These are phyloP conservation scores for Marmota monax DNA, from an alignment of 2,113 vertebrate species.

Conservation along the genomic window DNA sequence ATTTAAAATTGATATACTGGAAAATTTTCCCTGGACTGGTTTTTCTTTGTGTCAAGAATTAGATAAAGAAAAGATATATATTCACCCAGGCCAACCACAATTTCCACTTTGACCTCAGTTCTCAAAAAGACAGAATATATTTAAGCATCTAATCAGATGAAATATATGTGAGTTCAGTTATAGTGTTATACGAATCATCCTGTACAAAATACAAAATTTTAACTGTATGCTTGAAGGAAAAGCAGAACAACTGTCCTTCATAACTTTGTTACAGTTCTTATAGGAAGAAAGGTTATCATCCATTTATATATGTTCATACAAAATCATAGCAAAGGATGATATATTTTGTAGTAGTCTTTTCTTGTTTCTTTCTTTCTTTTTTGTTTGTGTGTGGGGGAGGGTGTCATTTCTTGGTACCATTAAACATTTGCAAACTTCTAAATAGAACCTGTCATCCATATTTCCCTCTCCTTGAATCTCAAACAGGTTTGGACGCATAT, in stretches of 20 bases:
- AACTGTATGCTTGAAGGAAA: conserved; percentile 50
- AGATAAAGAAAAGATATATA: neutral
- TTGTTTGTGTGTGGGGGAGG: too few species aligned
- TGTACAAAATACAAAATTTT: neutral
- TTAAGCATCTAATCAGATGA: neutral
- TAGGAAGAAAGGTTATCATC: neutral
- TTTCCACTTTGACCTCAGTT: neutral
- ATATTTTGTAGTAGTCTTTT: neutral
- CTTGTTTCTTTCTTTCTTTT: too few species aligned
- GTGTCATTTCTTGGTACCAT: neutral
- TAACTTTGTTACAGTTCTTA: neutral
- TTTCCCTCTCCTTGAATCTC: neutral
- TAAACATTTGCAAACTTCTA: conserved; percentile 43
- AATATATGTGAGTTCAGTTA: neutral
- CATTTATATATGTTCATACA: neutral
- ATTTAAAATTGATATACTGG: neutral
- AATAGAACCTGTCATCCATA: neutral
- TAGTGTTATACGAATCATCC: neutral
- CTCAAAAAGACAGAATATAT: neutral
- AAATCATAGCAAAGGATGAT: conserved; percentile 13
- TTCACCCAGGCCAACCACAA: neutral
- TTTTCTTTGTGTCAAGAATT: neutral
- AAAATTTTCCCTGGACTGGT: neutral
- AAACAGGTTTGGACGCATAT: neutral
- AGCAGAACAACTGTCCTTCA: neutral